phyloP scores from a whole-genome alignment of 2,113 vertebrate genomes.

The Dipodomys merriami region DNA sequence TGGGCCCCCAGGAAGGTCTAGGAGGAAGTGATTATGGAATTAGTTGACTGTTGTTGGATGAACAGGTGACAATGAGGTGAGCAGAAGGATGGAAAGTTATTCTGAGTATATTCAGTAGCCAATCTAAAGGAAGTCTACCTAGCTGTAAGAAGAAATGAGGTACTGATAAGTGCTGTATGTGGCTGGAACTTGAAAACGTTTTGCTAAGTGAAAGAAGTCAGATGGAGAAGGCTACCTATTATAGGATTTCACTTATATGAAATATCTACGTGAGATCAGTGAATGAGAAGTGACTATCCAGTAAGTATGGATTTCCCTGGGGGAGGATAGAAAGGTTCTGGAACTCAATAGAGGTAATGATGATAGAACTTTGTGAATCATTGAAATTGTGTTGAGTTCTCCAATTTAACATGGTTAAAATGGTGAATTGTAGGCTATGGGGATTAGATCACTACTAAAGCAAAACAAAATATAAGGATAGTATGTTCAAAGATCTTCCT shows the following conservation, averaged over 20 bases:
- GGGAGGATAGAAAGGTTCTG: not conserved
- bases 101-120: not conserved
- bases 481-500: not conserved
- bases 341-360: not conserved
- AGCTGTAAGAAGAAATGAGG: not conserved
- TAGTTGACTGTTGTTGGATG: not conserved
- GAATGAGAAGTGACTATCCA: not conserved
- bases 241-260: not conserved
- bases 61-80: not conserved
- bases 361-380: not conserved
- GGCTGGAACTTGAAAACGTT: not conserved
- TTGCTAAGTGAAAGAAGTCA: constrained; percentile 1
- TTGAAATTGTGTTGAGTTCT: not conserved
- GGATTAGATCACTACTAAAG: not conserved
- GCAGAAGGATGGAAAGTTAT: not conserved
- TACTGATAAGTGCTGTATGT: not conserved
- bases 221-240: no score
- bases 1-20: not conserved
- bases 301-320: not conserved
- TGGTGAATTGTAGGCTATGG: not conserved
- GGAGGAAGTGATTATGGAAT: not conserved
- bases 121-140: not conserved
- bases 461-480: not conserved
- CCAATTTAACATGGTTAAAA: constrained; percentile 11
- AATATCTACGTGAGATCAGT: not conserved